phyloP scores from a whole-genome alignment of 2,888 invertebrate genomes.

The Drosophila barbarae region DNA sequence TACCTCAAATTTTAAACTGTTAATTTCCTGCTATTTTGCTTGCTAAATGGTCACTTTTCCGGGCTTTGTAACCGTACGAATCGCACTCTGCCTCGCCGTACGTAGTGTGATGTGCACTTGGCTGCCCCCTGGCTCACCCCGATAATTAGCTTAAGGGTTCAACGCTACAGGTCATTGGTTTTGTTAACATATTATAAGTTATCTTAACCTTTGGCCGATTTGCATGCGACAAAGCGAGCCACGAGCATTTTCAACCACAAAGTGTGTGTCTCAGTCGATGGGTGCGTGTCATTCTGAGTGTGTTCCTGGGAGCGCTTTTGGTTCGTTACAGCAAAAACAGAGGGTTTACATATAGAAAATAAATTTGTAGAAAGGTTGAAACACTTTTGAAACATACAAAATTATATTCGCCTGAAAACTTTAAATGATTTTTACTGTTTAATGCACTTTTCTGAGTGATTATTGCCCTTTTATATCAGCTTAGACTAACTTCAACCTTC shows the following conservation, averaged over 20 bases:
- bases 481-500: not conserved
- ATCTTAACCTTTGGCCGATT: conserved; percentile 74
- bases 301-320: not conserved
- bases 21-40: not conserved
- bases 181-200: conserved; percentile 74
- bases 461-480: not conserved
- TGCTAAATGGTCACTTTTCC: conserved; percentile 9
- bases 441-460: not conserved
- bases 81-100: conserved; percentile 21
- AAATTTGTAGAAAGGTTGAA: no score
- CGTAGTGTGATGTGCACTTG: conserved; percentile 30
- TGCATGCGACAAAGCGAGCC: conserved; percentile 49
- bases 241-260: conserved; percentile 25
- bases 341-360: no score
- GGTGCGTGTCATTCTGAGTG: conserved; percentile 48
- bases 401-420: not conserved
- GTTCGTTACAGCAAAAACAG: not conserved
- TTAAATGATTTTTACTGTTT: not conserved
- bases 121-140: conserved; percentile 58
- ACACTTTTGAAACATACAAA: not conserved
- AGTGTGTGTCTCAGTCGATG: conserved; percentile 21
- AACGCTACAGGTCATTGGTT: conserved; percentile 75
- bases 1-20: not conserved
- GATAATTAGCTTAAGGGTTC: conserved; percentile 76
- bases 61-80: conserved; percentile 10